Percentiles rank a stretch among this genome's conserved stretches.
Conservation (phyloP, 2,888 invertebrate species). For the Chouioia cunea region DNA sequence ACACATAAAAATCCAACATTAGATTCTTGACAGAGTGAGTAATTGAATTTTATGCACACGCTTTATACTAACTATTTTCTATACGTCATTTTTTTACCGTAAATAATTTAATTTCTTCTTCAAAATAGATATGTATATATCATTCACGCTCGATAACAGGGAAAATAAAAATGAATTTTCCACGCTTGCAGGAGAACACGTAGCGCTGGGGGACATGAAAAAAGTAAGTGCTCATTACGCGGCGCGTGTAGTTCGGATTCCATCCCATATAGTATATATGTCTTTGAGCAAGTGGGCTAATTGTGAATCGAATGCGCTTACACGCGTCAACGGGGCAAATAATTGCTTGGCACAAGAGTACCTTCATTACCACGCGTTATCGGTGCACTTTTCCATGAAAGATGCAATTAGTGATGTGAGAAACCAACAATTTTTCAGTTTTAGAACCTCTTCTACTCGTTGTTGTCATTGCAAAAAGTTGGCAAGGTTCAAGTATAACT, state of each 20-base stretch:
- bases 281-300: slow-evolving; percentile 32
- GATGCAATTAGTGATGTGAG: neutral
- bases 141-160: too few species aligned
- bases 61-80: too few species aligned
- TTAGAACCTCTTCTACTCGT: neutral
- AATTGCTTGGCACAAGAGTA: slow-evolving; percentile 62
- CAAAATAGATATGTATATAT: too few species aligned
- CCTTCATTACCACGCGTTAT: slow-evolving; percentile 35
- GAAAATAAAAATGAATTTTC: too few species aligned
- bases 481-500: neutral
- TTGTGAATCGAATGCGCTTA: slow-evolving; percentile 42
- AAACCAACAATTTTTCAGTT: slow-evolving; percentile 1
- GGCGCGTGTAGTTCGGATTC: slow-evolving; percentile 23
- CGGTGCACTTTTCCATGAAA: neutral
- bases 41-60: slow-evolving; percentile 25
- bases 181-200: neutral
- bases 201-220: neutral
- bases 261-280: neutral
- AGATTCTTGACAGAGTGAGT: neutral
- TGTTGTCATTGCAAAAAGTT: slow-evolving; percentile 45
- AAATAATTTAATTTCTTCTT: too few species aligned
- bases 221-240: slow-evolving; percentile 29
- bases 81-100: too few species aligned
- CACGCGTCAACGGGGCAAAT: slow-evolving; percentile 42
- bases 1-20: too few species aligned